Evolutionary conservation across 2,888 invertebrate genomes (phyloP), one percentile per base, ranked within the genome.

Genomic region (Hirtodrosophila confusa): DNA sequence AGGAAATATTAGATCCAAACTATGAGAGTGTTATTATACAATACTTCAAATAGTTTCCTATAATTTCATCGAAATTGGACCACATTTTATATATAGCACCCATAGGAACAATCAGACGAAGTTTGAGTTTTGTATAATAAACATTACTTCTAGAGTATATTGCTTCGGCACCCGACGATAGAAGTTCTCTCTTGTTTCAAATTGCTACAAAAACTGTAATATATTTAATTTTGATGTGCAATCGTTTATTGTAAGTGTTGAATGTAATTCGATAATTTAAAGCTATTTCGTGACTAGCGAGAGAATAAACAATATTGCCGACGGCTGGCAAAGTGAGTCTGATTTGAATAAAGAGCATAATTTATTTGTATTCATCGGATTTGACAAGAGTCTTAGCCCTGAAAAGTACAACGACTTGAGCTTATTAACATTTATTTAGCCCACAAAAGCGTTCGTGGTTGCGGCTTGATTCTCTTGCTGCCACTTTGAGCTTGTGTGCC

Each of bases 391-490:
- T 44, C 60, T 65, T 69, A 63, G 63, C 27, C 56, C 43, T 43
- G 27, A 64, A 58, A 54, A 83, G 79, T 66, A 68, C 88, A 86
- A 72, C 86, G 76, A 88, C 80, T 80, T 62, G 62, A 60, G 78
- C 87, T 84, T 80, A 77, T 84, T 88, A 80, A 69, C 82, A 88
- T 82, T 82, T 88, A 69, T 86, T 79, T 76, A 57, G 77, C 63
- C 62, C 63, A 53, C 69, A 78, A 58, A 58, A 40, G 40, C 63
- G 44, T 36, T 55, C 39, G 57, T 58, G 68, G 68, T 48, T 48
- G 36, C 43, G 40, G 45, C 35, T 53, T 44, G 49, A 60, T 55
- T 41, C 60, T 72, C 36, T 50, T 31, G 44, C 27, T 27, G 49
- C 45, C 31, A 57, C 23, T 64, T 55, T 31, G 12, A 4, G 12